These are phyloP conservation scores for Eilema depressum DNA, from an alignment of 2,888 invertebrate genomes.

Conservation along the genomic window DNA sequence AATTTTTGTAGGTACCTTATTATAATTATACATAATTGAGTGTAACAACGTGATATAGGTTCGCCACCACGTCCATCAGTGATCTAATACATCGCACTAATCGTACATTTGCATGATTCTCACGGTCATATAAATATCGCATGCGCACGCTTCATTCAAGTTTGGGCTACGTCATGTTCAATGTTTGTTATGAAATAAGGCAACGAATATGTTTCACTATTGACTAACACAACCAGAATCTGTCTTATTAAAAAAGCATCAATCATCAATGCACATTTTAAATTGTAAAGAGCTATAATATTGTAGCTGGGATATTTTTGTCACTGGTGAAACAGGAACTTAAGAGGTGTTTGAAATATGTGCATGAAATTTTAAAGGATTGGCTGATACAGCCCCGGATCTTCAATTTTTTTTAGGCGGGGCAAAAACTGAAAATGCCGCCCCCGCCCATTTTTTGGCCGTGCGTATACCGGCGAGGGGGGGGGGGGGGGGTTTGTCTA, in stretches of 20 bases:
- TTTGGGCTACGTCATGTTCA: constrained; percentile 19
- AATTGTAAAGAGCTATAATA: background rate
- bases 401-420: too few species aligned
- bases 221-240: background rate
- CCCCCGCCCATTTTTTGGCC: too few species aligned
- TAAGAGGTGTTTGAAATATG: background rate
- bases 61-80: constrained; percentile 30
- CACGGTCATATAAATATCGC: constrained; percentile 28
- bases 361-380: background rate
- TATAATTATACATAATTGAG: constrained; percentile 3
- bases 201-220: background rate
- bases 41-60: constrained; percentile 29
- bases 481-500: too few species aligned
- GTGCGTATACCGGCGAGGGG: too few species aligned
- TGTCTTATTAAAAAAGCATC: background rate
- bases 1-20: background rate
- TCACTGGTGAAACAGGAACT: background rate
- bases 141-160: constrained; percentile 29
- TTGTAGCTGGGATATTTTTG: background rate
- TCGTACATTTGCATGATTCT: constrained; percentile 40
- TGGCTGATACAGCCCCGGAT: too few species aligned
- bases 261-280: background rate
- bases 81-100: constrained; percentile 46
- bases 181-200: constrained; percentile 14
- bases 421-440: too few species aligned